Percentiles rank a stretch among this genome's conserved stretches.
Conservation (phyloP, 2,113 vertebrate genomes). For the Cebus imitator region DNA sequence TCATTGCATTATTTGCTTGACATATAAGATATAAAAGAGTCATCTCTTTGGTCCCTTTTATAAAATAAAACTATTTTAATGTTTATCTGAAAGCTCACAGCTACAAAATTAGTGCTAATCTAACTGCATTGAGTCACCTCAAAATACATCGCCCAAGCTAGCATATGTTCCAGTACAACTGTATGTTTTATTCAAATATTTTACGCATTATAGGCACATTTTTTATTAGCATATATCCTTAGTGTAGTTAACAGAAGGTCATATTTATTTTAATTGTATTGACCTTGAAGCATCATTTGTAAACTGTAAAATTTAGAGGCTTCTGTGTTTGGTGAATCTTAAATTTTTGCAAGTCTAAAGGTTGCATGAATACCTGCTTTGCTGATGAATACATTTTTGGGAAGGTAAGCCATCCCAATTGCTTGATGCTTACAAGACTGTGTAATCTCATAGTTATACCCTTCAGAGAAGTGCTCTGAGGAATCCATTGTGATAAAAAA, state of each 20-base stretch:
- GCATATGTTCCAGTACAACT: not conserved
- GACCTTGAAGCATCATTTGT: not conserved
- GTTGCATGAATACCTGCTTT: not conserved
- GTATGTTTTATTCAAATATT: not conserved
- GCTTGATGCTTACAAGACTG: not conserved
- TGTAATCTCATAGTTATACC: not conserved
- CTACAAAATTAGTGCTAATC: not conserved
- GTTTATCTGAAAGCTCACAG: not conserved
- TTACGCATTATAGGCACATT: not conserved
- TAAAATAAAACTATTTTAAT: not conserved
- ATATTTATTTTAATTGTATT: slow-evolving; percentile 6
- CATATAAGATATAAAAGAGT: not conserved
- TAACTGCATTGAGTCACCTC: not conserved
- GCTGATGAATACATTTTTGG: slow-evolving; percentile 23
- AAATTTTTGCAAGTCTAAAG: not conserved
- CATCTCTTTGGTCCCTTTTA: not conserved
- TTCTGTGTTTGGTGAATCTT: not conserved
- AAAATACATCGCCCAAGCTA: not conserved
- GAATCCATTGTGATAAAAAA: slow-evolving; percentile 20
- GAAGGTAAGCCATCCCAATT: not conserved
- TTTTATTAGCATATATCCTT: not conserved
- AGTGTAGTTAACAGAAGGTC: not conserved
- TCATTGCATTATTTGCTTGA: not conserved
- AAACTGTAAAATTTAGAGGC: not conserved
- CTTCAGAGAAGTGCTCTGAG: slow-evolving; percentile 7